Evolutionary conservation across 1,140 invertebrate genomes (phyloP), one percentile per base, ranked within the genome.

Genomic region (Brachionus calyciflorus): DNA sequence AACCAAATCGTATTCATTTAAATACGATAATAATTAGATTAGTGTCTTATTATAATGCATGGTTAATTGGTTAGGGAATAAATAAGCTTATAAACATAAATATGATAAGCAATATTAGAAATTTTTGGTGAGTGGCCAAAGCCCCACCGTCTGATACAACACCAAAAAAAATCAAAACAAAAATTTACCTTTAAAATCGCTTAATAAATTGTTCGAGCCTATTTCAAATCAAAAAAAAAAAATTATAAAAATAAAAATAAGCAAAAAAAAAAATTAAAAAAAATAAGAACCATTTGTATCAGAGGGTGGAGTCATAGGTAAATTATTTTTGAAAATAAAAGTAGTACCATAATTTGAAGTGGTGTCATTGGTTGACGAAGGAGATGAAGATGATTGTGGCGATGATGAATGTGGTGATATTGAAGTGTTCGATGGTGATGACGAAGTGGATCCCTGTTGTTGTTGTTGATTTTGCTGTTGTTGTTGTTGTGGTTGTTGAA

Each of bases 171-270:
- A 37, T 37, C 33, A 37, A 37, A 37, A 37, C 3, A 37, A 37
- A 37, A 53, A 53, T 21, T 57, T 57, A 57, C 53, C 53, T 57
- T 57, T 57, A 57, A 57, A 57, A 30, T 57, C 53, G 37, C 19
- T 60, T 60, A 60, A 19, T 37, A 60, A 60, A 21, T 7, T 37
- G 28, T 19, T 37, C n/a, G 30, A 60, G 14, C 55, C 55, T 60
- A 40, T 17, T 40, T 5, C 7, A 40, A 60, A 60, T 33, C 30
- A 60, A 49, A 49, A 6, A n/a, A n/a, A 49, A 6, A n/a, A 49
- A 49, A 2, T 2, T 19, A 51, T 19, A 51, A 55, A 55, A 55
- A 55, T 26, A 55, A 21, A 26, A 55, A 55, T 10, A 55, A 55
- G 12, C 14, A 55, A 14, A 14, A 21, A 55, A 26, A 55, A 33